phyloP scores from a whole-genome alignment of 2,888 invertebrate species.

The Cataglyphis livida region DNA sequence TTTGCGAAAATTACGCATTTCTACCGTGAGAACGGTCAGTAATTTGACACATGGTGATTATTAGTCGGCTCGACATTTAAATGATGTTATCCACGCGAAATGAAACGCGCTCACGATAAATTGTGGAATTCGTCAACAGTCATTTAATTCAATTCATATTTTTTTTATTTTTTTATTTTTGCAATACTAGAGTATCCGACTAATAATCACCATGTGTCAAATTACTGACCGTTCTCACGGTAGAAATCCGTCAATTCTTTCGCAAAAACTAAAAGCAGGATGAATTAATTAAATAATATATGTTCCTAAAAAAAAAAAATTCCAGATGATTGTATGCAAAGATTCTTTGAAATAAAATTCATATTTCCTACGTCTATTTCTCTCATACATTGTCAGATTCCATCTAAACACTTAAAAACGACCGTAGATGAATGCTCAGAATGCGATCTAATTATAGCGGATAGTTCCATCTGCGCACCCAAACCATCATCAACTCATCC shows the following conservation, averaged over 20 bases:
- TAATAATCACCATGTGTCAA: conserved; percentile 28
- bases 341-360: background rate
- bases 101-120: background rate
- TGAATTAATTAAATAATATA: background rate
- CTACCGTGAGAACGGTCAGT: background rate
- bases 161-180: background rate
- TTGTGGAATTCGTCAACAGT: conserved; percentile 2
- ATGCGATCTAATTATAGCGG: conserved; percentile 24
- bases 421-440: conserved; percentile 3
- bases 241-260: conserved; percentile 1
- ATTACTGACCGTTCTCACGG: conserved; percentile 20
- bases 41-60: conserved; percentile 29
- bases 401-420: background rate
- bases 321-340: background rate
- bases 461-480: background rate
- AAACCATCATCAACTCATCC: background rate
- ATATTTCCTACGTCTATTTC: background rate
- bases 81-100: conserved; percentile 27
- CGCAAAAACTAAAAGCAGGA: background rate
- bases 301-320: background rate
- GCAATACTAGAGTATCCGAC: background rate
- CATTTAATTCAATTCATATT: background rate
- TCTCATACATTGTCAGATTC: background rate
- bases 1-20: background rate
- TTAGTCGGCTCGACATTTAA: background rate